A percentile compares a stretch with the other conserved stretches of the same genome.
These are phyloP conservation scores for Cyanocitta stelleri DNA, from an alignment of 2,113 vertebrate species.

Conservation along the genomic window DNA sequence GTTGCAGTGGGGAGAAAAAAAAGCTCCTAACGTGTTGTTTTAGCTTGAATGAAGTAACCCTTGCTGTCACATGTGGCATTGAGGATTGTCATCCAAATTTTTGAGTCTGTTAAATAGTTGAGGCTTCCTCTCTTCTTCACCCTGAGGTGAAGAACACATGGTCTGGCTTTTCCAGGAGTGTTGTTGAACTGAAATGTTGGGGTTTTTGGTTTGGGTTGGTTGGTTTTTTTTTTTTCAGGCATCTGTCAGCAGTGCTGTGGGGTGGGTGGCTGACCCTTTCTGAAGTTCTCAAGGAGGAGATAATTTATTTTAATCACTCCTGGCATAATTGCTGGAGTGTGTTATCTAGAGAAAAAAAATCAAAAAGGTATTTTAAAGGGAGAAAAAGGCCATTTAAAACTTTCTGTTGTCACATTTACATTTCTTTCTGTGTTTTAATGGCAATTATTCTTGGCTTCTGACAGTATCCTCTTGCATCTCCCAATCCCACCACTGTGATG, in stretches of 20 bases:
- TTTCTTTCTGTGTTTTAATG: background rate
- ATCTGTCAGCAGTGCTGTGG: background rate
- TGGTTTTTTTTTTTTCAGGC: background rate
- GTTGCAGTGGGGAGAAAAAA: rapidly evolving
- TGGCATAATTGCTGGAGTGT: background rate
- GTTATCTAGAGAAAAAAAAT: background rate
- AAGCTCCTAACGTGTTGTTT: background rate
- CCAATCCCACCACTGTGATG: background rate
- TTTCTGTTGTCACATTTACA: background rate
- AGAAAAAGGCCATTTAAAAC: background rate
- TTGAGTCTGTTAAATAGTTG: background rate
- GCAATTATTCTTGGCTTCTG: background rate
- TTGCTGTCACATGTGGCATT: background rate
- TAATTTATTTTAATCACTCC: background rate
- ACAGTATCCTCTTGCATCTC: background rate
- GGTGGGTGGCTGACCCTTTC: background rate
- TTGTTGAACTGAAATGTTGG: background rate
- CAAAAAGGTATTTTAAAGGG: background rate
- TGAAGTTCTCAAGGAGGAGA: background rate
- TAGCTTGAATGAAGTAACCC: constrained; percentile 22
- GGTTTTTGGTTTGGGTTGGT: background rate
- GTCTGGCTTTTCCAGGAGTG: background rate
- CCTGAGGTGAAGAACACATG: background rate
- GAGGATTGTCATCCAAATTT: background rate
- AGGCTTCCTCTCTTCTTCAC: background rate